Percentiles rank a stretch among this genome's conserved stretches.
Conservation (phyloP, 1,140 invertebrate genomes). For the Brachionus asplanchnoidis region DNA sequence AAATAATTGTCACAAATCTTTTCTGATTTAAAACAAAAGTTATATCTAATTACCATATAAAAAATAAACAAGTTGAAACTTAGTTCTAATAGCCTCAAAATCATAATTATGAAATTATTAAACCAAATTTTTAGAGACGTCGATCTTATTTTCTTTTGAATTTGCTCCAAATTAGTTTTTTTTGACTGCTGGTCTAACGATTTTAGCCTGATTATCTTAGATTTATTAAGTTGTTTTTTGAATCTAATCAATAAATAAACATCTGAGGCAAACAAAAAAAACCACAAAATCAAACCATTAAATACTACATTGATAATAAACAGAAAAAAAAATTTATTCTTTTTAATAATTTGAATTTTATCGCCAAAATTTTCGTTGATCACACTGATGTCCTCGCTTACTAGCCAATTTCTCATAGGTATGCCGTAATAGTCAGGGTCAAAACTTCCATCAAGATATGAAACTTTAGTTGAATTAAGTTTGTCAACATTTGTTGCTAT, state of each 20-base stretch:
- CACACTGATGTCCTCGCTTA: neutral
- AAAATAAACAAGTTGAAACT: neutral
- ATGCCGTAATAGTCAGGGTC: neutral
- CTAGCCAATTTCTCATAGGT: neutral
- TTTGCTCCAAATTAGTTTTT: neutral
- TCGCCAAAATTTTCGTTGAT: neutral
- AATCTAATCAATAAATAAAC: neutral
- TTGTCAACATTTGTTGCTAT: neutral
- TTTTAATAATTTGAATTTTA: neutral
- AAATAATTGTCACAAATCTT: neutral
- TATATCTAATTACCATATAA: neutral
- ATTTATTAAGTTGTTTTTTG: neutral
- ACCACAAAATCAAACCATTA: neutral
- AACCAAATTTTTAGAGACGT: neutral
- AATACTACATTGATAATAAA: neutral
- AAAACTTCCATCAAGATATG: neutral
- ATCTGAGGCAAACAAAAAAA: neutral
- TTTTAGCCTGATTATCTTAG: neutral
- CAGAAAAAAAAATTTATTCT: neutral
- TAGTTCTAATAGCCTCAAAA: neutral
- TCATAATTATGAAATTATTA: neutral
- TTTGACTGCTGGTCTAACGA: neutral
- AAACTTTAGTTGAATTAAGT: neutral
- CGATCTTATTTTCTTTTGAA: neutral
- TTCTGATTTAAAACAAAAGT: neutral